Base-by-base conservation (phyloP, 2,888 invertebrate genomes). In the Flabesymbios commensalis region DNA sequence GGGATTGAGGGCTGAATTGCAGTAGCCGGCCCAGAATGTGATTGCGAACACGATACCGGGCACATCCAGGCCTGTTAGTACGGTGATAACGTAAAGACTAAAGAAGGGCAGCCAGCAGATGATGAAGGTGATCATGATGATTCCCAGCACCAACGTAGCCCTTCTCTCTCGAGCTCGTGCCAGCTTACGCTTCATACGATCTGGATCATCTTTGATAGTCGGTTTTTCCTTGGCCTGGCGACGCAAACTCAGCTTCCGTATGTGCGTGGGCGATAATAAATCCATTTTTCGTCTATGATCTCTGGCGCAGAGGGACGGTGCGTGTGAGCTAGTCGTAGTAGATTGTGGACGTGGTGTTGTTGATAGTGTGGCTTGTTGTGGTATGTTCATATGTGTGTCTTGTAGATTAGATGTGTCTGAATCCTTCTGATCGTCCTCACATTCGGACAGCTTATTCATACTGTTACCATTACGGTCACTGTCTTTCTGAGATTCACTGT, bases 91-190 rank as follows among this genome's bases (percentile, higher is more conserved):
- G 67, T 85, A 85, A 63, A 83, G 72, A 3, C 78, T 90, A 88
- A 98, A 99, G 84, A 99, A 99, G 0, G 98, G 98, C 78, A 98
- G 86, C 98, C 98, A 98, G 80, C 96, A 96, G 61, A 95, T 90
- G 74, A 98, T 97, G 83, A 99, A 99, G 73, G 96, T 94, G 66
- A 95, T 96, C 93, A 99, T 95, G 72, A 99, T 97, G 64, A 99
- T 88, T 41, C 98, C 98, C 69, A 99, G 85, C 70, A 99, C 96
- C 28, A 99, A 86, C 0, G 97, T 98, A 1, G 99, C 98, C 48
- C 98, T 87, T 76, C 98, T 92, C 84, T 99, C 98, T 81, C 95
- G 93, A 76, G 96, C 95, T 69, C 95, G 87, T 0, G 96, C 96
- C 75, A 97, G 87, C 74, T 94, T 87, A 62, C 94, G 88, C 84